Evolutionary conservation across 2,113 vertebrate species (phyloP).

Genomic region (Picathartes gymnocephalus): DNA sequence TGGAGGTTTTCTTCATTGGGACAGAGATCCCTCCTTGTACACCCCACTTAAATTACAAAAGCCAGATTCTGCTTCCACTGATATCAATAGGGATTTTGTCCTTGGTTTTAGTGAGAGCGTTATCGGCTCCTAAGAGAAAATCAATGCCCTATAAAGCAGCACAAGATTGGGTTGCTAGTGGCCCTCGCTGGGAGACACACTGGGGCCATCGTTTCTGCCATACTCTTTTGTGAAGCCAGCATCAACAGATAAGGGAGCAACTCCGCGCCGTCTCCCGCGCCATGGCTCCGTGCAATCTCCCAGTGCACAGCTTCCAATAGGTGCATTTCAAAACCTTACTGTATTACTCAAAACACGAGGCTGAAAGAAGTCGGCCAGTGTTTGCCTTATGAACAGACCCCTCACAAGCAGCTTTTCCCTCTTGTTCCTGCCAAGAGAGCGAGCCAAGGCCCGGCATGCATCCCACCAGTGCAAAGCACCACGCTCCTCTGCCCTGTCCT

Average conservation of each 20-base stretch:
- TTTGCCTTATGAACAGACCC: background rate
- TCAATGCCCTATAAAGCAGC: background rate
- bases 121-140: background rate
- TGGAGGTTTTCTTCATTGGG: background rate
- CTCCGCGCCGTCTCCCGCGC: fast-evolving
- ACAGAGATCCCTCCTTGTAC: background rate
- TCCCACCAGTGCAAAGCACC: fast-evolving
- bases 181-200: background rate
- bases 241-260: slow-evolving; percentile 5
- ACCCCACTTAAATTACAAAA: background rate
- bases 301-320: background rate
- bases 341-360: background rate
- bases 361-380: background rate
- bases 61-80: background rate
- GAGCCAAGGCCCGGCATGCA: fast-evolving
- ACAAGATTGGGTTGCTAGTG: background rate
- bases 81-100: slow-evolving; percentile 1
- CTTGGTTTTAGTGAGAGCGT: background rate
- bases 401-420: background rate
- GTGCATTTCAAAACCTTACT: background rate
- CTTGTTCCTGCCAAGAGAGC: background rate
- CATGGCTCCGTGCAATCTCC: background rate
- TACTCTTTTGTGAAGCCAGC: background rate
- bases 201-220: background rate
- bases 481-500: fast-evolving